Percentiles rank a stretch among this genome's conserved stretches.
These are phyloP conservation scores for Chelon labrosus DNA, from an alignment of 2,797 vertebrate species.

Conservation along the genomic window DNA sequence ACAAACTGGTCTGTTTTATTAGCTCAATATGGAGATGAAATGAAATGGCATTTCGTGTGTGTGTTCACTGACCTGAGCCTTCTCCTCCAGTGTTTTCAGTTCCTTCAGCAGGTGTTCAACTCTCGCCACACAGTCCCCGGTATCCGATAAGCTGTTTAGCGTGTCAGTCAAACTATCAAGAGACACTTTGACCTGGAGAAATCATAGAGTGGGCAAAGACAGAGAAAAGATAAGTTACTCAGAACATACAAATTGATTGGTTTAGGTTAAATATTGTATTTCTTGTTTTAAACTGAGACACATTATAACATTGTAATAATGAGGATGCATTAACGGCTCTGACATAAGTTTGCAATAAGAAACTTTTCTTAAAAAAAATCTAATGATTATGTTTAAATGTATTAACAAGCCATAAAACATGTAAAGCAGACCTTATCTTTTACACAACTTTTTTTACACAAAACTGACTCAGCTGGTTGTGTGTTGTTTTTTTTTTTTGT, in stretches of 20 bases:
- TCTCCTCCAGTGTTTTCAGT: conserved; percentile 89
- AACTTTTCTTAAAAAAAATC: neutral
- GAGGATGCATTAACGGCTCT: no score
- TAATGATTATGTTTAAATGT: no score
- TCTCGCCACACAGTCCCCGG: conserved; percentile 87
- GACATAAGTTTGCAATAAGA: neutral
- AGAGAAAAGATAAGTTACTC: conserved; percentile 26
- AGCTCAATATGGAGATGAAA: no score
- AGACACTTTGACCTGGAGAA: conserved; percentile 88
- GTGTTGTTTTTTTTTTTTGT: no score
- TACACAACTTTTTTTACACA: neutral
- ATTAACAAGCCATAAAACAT: no score
- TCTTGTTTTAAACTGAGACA: no score
- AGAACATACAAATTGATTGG: neutral
- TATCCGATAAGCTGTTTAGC: conserved; percentile 84
- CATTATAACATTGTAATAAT: no score
- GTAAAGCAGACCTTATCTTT: neutral
- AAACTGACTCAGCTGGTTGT: neutral
- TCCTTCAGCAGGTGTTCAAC: conserved; percentile 90
- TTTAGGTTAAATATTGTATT: no score
- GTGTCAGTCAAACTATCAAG: conserved; percentile 87
- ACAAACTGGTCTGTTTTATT: no score
- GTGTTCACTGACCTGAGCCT: conserved; percentile 85
- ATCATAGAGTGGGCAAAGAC: neutral
- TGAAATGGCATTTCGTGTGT: neutral